A percentile compares a stretch with the other conserved stretches of the same genome.
Evolutionary conservation across 2,113 vertebrate genomes (phyloP).

Genomic region (Eptesicus fuscus): DNA sequence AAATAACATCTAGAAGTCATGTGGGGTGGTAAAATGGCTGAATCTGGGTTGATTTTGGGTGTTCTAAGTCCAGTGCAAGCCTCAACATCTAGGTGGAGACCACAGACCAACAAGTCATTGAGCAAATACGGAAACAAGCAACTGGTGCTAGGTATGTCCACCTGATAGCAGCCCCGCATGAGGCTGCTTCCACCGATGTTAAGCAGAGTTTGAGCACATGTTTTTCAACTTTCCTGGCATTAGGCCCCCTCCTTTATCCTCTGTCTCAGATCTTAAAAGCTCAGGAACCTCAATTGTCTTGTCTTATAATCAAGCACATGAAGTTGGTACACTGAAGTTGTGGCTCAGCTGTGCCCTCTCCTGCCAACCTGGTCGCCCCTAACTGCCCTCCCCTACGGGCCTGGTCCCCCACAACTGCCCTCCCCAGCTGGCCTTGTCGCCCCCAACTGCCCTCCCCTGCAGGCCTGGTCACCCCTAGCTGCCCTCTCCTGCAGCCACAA

Average conservation of each 20-base stretch:
- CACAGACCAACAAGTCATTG: background rate
- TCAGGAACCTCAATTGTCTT: background rate
- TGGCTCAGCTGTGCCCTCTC: background rate
- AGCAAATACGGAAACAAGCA: background rate
- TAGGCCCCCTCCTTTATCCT: background rate
- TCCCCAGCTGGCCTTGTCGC: no score
- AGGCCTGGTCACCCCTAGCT: no score
- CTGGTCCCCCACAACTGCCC: no score
- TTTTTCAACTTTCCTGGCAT: background rate
- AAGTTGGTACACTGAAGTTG: background rate
- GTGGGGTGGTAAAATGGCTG: background rate
- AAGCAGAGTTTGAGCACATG: background rate
- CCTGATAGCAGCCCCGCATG: fast-evolving
- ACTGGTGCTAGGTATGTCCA: background rate
- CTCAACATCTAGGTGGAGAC: background rate
- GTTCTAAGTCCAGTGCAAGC: background rate
- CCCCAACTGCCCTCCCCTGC: no score
- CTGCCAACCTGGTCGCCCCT: no score
- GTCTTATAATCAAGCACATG: background rate
- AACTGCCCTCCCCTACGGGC: no score
- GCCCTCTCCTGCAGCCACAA: no score
- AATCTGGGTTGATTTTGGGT: background rate
- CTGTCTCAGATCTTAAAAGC: background rate
- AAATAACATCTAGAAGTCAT: background rate
- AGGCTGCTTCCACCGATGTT: background rate